A percentile compares a stretch with the other conserved stretches of the same genome.
Conservation (phyloP, 2,888 invertebrate genomes). For the Ctenicera cuprea region DNA sequence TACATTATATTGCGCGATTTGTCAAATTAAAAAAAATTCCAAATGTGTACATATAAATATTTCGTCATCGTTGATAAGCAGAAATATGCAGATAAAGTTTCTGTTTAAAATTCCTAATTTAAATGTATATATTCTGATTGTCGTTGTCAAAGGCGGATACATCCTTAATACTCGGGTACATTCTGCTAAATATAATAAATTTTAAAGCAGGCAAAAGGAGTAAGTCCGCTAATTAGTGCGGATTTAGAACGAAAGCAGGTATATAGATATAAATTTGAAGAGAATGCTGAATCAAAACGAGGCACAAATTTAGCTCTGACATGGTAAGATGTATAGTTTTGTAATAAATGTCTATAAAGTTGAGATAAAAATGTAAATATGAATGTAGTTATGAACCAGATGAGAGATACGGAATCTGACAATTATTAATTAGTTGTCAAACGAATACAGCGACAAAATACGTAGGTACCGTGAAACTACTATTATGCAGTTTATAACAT, state of each 20-base stretch:
- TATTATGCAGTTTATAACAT: conserved; percentile 29
- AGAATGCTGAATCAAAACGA: background rate
- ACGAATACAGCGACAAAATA: conserved; percentile 16
- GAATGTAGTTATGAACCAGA: background rate
- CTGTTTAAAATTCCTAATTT: too few relatives aligned
- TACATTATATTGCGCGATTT: too few relatives aligned
- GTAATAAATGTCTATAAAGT: background rate
- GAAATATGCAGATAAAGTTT: too few relatives aligned
- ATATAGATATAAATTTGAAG: conserved; percentile 23
- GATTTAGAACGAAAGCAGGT: conserved; percentile 20
- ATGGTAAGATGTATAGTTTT: background rate
- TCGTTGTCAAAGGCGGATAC: background rate
- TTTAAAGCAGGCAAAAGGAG: conserved; percentile 4
- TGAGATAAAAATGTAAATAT: conserved; percentile 9
- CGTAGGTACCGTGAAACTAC: conserved; percentile 3
- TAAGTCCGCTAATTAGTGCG: conserved; percentile 19
- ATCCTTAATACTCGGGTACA: background rate
- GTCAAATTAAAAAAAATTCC: too few relatives aligned
- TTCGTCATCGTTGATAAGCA: too few relatives aligned
- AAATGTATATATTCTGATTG: background rate
- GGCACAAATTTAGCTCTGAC: background rate
- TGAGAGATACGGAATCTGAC: conserved; percentile 25
- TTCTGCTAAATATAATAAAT: conserved; percentile 23
- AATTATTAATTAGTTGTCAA: conserved; percentile 30
- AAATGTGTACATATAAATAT: too few relatives aligned